phyloP scores from a whole-genome alignment of 1,140 invertebrate genomes.

The Drosophila arawakana region DNA sequence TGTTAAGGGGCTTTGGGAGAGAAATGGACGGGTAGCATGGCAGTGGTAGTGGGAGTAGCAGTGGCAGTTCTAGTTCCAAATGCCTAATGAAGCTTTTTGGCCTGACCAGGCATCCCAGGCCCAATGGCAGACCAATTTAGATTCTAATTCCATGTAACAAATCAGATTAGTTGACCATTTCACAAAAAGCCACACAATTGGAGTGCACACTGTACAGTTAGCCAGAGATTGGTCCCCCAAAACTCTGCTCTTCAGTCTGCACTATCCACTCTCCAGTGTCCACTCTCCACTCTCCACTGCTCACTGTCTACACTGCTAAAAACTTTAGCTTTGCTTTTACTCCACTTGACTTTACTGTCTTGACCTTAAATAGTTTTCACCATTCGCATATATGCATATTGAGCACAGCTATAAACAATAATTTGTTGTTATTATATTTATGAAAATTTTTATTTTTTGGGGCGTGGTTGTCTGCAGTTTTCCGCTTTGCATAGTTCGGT shows the following conservation, averaged over 20 bases:
- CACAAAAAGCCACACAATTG: constrained; percentile 45
- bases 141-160: constrained; percentile 79
- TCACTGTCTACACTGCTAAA: constrained; percentile 10
- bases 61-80: constrained; percentile 35
- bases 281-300: constrained; percentile 1
- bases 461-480: constrained; percentile 19
- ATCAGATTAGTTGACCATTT: constrained; percentile 70
- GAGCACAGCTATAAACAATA: constrained; percentile 20
- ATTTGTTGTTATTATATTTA: constrained; percentile 25
- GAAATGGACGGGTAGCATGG: constrained; percentile 26
- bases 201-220: constrained; percentile 73
- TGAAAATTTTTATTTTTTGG: constrained; percentile 4
- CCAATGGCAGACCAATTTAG: constrained; percentile 65
- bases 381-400: constrained; percentile 20
- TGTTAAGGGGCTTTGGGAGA: constrained; percentile 48
- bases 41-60: constrained; percentile 21
- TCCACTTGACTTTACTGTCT: constrained; percentile 7
- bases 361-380: constrained; percentile 38
- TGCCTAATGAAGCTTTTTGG: constrained; percentile 73
- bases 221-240: constrained; percentile 2
- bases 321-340: neutral
- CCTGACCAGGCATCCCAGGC: neutral
- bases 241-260: no score
- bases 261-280: neutral
- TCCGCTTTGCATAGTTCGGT: constrained; percentile 19